Base-by-base conservation (phyloP, 2,797 vertebrate genomes). In the Sebastes taczanowskii region DNA sequence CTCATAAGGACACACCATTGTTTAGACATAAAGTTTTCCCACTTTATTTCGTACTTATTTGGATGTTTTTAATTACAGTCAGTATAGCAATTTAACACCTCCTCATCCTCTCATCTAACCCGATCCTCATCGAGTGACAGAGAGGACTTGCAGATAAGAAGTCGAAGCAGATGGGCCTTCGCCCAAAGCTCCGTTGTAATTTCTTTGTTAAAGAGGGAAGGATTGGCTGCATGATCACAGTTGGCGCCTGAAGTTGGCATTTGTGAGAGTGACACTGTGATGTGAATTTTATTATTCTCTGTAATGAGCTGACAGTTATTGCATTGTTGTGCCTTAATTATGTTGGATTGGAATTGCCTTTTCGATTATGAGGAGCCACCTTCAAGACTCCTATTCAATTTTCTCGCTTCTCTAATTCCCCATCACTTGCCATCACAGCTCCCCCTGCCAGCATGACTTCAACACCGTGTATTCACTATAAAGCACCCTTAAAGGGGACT, bases 271-370 rank as follows among this genome's bases (percentile, higher is more conserved):
- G 93, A 91, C 92, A 88, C 77, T 77, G 85, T 90, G 91, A 93
- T 94, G 91, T 82, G 89, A 89, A 88, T 93, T 92, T 90, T 90
- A 93, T 94, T 84, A 87, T 94, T 92, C 90, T 56, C 81, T 32
- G 59, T 95, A 95, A 95, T 93, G 91, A 94, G 92, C 83, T 86
- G 92, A 95, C 92, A 93, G 89, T 93, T 94, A 94, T 95, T 95
- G 90, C 82, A 92, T 92, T 94, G 90, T 94, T 94, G 90, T 89
- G 77, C 77, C 92, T 95, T 95, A 95, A 95, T 96, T 94, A 95
- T 81, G 82, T 81, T 94, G 88, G 90, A 94, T 90, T 93, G 88
- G 87, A 95, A 95, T 91, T 87, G 91, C 83, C 86, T 92, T 93
- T 93, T 92, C 81, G 73, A 93, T 91, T 94, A 95, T 85, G 84